Evolutionary conservation across 2,888 invertebrate species (phyloP).

Genomic region (Adineta ricciae): DNA sequence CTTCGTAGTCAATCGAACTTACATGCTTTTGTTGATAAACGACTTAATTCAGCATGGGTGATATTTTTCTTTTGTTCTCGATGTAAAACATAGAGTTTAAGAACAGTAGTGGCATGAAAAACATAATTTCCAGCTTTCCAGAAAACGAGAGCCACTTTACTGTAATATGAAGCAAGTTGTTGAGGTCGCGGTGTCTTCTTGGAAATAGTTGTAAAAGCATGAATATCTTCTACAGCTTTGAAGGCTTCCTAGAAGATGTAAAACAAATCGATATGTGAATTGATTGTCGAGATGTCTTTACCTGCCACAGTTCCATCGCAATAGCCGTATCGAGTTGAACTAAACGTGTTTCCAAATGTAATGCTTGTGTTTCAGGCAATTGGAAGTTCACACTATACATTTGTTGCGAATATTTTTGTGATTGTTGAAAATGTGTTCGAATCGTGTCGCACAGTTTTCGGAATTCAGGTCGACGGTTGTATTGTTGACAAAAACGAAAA

Average conservation of each 20-base stretch:
- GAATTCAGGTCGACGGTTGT: slow-evolving; percentile 92
- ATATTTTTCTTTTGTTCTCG: slow-evolving; percentile 33
- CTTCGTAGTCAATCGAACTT: no score
- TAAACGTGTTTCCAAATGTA: slow-evolving; percentile 88
- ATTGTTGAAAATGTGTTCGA: slow-evolving; percentile 29
- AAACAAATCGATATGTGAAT: no score
- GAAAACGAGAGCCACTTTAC: slow-evolving; percentile 91
- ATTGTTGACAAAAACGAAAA: slow-evolving; percentile 92
- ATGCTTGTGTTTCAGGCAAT: slow-evolving; percentile 88
- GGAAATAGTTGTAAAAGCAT: slow-evolving; percentile 85
- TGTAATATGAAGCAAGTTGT: slow-evolving; percentile 96
- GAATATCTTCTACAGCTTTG: slow-evolving; percentile 95
- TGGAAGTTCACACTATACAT: slow-evolving; percentile 60
- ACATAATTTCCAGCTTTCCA: slow-evolving; percentile 96
- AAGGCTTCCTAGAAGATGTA: slow-evolving; percentile 71
- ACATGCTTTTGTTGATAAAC: slow-evolving; percentile 23
- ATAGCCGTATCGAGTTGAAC: slow-evolving; percentile 92
- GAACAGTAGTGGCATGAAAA: slow-evolving; percentile 87
- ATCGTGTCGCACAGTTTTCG: slow-evolving; percentile 86
- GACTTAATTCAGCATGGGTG: slow-evolving; percentile 27
- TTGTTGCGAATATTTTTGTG: slow-evolving; percentile 40
- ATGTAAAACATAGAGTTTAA: slow-evolving; percentile 28
- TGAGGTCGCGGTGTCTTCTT: slow-evolving; percentile 91
- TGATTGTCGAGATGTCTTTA: not conserved
- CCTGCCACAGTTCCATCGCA: slow-evolving; percentile 95